These are phyloP conservation scores for Lycaena phlaeas DNA, from an alignment of 2,888 invertebrate genomes.

Conservation along the genomic window DNA sequence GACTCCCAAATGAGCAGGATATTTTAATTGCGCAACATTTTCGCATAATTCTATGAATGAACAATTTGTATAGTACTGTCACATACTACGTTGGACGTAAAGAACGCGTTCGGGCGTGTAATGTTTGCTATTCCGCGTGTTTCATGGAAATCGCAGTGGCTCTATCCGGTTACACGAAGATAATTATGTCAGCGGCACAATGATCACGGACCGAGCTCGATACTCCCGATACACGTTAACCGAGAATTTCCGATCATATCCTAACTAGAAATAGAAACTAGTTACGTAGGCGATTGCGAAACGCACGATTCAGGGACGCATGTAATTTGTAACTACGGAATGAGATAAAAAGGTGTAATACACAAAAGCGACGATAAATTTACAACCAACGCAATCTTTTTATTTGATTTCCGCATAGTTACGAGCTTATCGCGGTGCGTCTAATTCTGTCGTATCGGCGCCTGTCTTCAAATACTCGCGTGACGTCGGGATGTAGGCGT, in stretches of 20 bases:
- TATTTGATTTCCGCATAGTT: conserved; percentile 65
- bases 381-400: conserved; percentile 58
- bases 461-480: conserved; percentile 49
- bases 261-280: conserved; percentile 54
- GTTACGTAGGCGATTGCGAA: conserved; percentile 57
- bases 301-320: conserved; percentile 47
- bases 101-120: conserved; percentile 37
- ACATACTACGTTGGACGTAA: conserved; percentile 46
- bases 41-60: conserved; percentile 1
- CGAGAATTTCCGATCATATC: conserved; percentile 46
- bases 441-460: conserved; percentile 57
- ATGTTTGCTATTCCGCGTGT: conserved; percentile 41
- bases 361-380: conserved; percentile 54
- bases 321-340: conserved; percentile 42
- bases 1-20: conserved; percentile 70
- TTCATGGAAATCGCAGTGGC: conserved; percentile 48
- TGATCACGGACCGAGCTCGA: conserved; percentile 25
- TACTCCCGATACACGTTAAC: conserved; percentile 22
- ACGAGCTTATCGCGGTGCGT: conserved; percentile 50
- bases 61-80: conserved; percentile 20
- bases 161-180: conserved; percentile 55
- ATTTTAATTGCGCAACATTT: not conserved
- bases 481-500: conserved; percentile 45
- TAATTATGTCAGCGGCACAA: conserved; percentile 62
- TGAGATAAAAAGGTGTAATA: conserved; percentile 47